Evolutionary conservation across 1,140 invertebrate genomes (phyloP).

Genomic region (Magallana angulata): DNA sequence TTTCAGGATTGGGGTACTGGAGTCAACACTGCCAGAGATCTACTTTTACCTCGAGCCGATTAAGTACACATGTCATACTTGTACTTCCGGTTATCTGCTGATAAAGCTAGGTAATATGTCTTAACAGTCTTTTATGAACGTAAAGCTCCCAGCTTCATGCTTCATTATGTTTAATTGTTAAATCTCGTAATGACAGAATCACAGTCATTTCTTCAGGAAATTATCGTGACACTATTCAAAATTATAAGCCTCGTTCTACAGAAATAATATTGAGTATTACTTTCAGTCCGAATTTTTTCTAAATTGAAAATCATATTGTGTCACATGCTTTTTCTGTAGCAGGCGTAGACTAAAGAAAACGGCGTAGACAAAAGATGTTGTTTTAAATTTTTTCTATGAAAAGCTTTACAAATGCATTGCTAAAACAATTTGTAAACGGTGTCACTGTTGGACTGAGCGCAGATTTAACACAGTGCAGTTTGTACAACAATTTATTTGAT

Average conservation of each 20-base stretch:
- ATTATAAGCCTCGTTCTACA: too few species aligned
- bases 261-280: background rate
- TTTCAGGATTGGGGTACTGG: too few species aligned
- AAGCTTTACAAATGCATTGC: background rate
- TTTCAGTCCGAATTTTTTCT: background rate
- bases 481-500: too few species aligned
- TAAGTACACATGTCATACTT: background rate
- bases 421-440: background rate
- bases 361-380: background rate
- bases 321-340: background rate
- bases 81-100: constrained; percentile 24
- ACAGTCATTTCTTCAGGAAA: too few species aligned
- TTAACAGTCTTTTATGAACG: too few species aligned
- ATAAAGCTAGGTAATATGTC: background rate
- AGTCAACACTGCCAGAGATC: background rate
- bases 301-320: background rate
- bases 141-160: too few species aligned
- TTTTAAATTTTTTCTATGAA: background rate
- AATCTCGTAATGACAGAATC: too few species aligned
- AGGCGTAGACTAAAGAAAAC: background rate
- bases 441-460: too few species aligned
- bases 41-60: background rate
- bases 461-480: too few species aligned
- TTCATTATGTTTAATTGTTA: too few species aligned
- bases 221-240: too few species aligned